Base-by-base conservation (phyloP, 2,113 vertebrate genomes). In the Oryzias celebensis region DNA sequence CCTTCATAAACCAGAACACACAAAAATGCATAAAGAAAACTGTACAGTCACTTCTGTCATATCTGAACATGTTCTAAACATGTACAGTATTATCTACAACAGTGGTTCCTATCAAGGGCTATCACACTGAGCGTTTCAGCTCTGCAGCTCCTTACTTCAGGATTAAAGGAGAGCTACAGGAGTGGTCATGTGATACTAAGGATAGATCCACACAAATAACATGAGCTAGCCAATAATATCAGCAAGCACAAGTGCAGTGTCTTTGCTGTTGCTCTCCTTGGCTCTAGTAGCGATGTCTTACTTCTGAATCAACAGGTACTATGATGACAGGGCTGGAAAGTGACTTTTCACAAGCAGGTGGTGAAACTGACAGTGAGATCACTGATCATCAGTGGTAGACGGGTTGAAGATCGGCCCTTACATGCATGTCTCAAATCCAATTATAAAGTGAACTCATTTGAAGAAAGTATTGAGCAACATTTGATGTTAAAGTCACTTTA, bases 1-100 rank as follows among this genome's bases (percentile, higher is more conserved):
- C 77, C 80, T 80, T 86, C 83, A 82, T 91, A 91, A 88, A 91
- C 86, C 87, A 89, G 83, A 88, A 91, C 86, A 91, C 89, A 91
- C 81, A 90, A 89, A 36, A 91, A 91, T 89, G 87, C 85, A 86
- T 90, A 88, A 89, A 87, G 80, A 87, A 91, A 90, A 91, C 89
- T 90, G 85, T 90, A 89, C 89, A 90, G 84, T 89, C 78, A 80
- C 82, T 81, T 85, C 77, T 45, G 78, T 85, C 83, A 86, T 75
- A 83, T 89, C 72, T 52, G 82, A 84, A 88, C 71, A 71, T 83
- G 87, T 87, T 87, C 88, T 90, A 87, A 88, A 89, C 88, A 88
- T 84, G 89, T 90, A 87, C 82, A 78, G 86, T 83, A 81, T 77
- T 90, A 91, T 90, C 88, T 90, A 91, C 90, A 91, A 89, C 86